phyloP scores from a whole-genome alignment of 2,797 vertebrate genomes.

The Myotis findleyi region DNA sequence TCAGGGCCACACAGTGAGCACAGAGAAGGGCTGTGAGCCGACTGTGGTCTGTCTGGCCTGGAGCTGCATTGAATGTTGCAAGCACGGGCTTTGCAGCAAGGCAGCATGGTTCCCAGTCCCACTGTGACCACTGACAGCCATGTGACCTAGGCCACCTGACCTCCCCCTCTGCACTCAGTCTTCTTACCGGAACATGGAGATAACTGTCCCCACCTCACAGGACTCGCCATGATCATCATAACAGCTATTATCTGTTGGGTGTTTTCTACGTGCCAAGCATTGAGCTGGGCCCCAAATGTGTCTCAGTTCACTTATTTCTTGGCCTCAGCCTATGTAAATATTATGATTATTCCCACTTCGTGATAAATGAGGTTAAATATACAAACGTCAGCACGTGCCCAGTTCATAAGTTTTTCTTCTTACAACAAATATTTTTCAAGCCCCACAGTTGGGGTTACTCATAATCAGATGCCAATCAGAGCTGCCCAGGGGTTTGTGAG shows the following conservation, averaged over 20 bases:
- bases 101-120: background rate
- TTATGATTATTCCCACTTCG: background rate
- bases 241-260: background rate
- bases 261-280: background rate
- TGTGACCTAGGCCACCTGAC: background rate
- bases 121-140: background rate
- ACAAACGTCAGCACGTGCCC: background rate
- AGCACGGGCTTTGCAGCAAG: background rate
- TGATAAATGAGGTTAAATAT: background rate
- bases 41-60: background rate
- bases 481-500: too few relatives aligned
- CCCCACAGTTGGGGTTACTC: background rate
- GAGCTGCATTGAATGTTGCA: background rate
- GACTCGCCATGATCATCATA: background rate
- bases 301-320: background rate
- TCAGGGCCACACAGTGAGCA: background rate
- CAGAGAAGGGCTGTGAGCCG: background rate
- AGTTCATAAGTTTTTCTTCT: background rate
- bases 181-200: background rate
- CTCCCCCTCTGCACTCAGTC: background rate
- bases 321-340: background rate
- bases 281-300: background rate
- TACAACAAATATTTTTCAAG: background rate
- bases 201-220: background rate
- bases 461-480: rapidly evolving